phyloP scores from a whole-genome alignment of 2,113 vertebrate species.

The Pithys albifrons region DNA sequence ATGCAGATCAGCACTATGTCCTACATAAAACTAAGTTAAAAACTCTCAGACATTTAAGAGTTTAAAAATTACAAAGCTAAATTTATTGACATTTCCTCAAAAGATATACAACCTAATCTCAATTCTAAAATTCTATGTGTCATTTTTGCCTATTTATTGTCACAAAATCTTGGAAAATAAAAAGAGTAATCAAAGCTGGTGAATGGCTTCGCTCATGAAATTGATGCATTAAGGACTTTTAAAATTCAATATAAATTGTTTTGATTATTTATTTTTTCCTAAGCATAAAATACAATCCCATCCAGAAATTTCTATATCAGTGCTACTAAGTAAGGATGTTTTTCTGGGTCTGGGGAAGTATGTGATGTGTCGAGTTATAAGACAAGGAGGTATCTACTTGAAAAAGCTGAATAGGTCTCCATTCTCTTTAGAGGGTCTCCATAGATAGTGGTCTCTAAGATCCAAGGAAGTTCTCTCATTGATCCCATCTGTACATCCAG shows the following conservation, averaged over 20 bases:
- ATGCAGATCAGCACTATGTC: not conserved
- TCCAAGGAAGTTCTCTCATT: not conserved
- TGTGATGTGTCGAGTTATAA: not conserved
- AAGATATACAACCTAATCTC: not conserved
- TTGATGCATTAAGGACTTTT: not conserved
- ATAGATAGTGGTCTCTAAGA: not conserved
- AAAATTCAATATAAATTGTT: not conserved
- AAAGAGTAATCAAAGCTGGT: not conserved
- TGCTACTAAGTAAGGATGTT: not conserved
- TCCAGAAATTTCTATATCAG: not conserved
- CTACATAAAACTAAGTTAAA: not conserved
- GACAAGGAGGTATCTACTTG: not conserved
- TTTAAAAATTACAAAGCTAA: not conserved
- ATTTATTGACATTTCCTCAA: not conserved
- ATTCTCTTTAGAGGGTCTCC: not conserved
- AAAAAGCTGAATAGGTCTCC: not conserved
- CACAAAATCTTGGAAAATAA: not conserved
- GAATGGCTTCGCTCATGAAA: not conserved
- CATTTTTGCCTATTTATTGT: not conserved
- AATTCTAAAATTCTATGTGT: not conserved
- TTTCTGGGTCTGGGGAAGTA: not conserved
- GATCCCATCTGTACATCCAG: not conserved
- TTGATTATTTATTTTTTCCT: not conserved
- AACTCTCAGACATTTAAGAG: not conserved
- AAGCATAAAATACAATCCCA: not conserved